Evolutionary conservation across 2,888 invertebrate genomes (phyloP), one percentile per base, ranked within the genome.

Genomic region (Microdon myrmicae): DNA sequence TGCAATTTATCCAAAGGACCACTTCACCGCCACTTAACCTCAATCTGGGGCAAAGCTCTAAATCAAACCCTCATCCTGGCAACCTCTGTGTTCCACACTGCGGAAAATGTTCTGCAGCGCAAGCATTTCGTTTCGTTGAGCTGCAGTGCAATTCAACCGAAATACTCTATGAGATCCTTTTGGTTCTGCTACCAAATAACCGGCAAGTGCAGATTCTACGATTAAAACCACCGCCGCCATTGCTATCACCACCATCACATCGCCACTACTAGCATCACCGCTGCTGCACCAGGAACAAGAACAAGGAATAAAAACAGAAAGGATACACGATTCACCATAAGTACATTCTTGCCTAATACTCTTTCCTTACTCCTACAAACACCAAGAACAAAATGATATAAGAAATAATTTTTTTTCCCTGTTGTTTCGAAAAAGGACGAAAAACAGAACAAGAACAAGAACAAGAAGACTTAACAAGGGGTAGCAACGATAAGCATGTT

Each of bases 211-310:
- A 60, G 60, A 54, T 54, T 48, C 23, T 34, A 32, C 37, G 47
- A 60, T 60, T 60, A 60, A 60, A 60, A 60, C 54, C 48, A 60
- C n/a, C n/a, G n/a, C n/a, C n/a, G n/a, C n/a, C n/a, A n/a, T n/a
- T n/a, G n/a, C n/a, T n/a, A n/a, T n/a, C n/a, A n/a, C n/a, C n/a
- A n/a, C n/a, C n/a, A n/a, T n/a, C n/a, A n/a, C n/a, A n/a, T n/a
- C n/a, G n/a, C n/a, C n/a, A n/a, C n/a, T n/a, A n/a, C n/a, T n/a
- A n/a, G n/a, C n/a, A n/a, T n/a, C n/a, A n/a, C n/a, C n/a, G n/a
- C n/a, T n/a, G n/a, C n/a, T n/a, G n/a, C n/a, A n/a, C n/a, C n/a
- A n/a, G n/a, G n/a, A 23, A 32, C 10, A 8, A 32, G 14, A 17
- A n/a, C n/a, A n/a, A 12, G 29, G 28, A 28, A 28, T 2, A 39